phyloP scores from a whole-genome alignment of 2,888 invertebrate genomes.

The Terebella lapidaria region DNA sequence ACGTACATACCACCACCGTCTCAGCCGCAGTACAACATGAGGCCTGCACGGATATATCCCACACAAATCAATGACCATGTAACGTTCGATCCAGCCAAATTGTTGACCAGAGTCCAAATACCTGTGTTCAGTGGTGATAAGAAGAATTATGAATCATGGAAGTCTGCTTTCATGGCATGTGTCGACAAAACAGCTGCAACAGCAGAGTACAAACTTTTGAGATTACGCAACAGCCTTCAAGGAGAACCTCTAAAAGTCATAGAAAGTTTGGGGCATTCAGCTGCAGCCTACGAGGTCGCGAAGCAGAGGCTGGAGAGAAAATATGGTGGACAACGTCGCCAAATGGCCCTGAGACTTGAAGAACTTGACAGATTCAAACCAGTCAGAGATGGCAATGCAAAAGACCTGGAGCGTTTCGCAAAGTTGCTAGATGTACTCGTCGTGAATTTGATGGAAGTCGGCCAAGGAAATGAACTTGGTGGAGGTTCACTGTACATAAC shows the following conservation, averaged over 20 bases:
- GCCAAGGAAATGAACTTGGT: slow-evolving; percentile 5
- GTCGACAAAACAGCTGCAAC: slow-evolving; percentile 5
- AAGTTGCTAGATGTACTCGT: slow-evolving; percentile 13
- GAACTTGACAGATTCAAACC: slow-evolving; percentile 14
- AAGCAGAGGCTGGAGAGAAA: slow-evolving; percentile 10
- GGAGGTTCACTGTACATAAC: slow-evolving; percentile 10
- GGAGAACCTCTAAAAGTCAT: slow-evolving; percentile 11
- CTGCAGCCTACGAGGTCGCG: slow-evolving; percentile 14
- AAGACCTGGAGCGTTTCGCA: slow-evolving; percentile 12
- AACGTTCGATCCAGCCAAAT: slow-evolving; percentile 9
- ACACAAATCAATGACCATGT: neutral
- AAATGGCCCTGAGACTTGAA: slow-evolving; percentile 5
- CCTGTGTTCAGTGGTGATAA: slow-evolving; percentile 17
- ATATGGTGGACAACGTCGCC: slow-evolving; percentile 14
- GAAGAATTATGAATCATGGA: slow-evolving; percentile 14
- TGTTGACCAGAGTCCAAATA: slow-evolving; percentile 6
- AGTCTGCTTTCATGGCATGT: slow-evolving; percentile 17
- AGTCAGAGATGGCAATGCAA: slow-evolving; percentile 7
- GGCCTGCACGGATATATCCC: too few relatives aligned
- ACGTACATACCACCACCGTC: too few relatives aligned
- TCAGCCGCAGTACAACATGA: too few relatives aligned
- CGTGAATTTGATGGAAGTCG: slow-evolving; percentile 12
- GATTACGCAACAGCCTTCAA: slow-evolving; percentile 6
- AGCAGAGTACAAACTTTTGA: slow-evolving; percentile 13
- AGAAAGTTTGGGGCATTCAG: slow-evolving; percentile 14